Evolutionary conservation across 2,113 vertebrate species (phyloP).

Genomic region (Cariama cristata): DNA sequence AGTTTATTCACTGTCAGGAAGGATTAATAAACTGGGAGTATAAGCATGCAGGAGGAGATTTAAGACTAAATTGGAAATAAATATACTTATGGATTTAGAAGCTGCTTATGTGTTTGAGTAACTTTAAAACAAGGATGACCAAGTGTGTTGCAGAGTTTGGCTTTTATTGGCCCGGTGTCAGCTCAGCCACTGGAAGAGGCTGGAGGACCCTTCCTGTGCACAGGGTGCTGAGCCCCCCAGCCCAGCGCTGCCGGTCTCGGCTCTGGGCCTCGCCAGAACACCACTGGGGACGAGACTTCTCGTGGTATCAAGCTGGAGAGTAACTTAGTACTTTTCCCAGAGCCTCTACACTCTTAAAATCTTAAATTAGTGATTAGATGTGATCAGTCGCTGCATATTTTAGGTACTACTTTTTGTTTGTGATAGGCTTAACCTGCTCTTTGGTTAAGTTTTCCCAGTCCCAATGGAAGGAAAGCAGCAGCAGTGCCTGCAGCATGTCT

Average conservation of each 20-base stretch:
- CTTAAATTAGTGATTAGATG: background rate
- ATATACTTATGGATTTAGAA: background rate
- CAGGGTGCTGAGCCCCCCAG: background rate
- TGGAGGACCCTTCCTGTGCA: background rate
- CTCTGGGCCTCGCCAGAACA: rapidly evolving
- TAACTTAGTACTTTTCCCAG: background rate
- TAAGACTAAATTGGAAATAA: background rate
- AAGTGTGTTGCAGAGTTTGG: rapidly evolving
- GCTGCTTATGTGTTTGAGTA: rapidly evolving
- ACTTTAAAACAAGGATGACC: background rate
- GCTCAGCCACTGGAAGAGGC: background rate
- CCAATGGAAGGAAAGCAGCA: rapidly evolving
- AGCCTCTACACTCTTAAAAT: background rate
- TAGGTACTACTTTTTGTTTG: background rate
- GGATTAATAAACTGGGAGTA: background rate
- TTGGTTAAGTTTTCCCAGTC: background rate
- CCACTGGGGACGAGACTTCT: background rate
- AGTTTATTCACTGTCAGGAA: background rate
- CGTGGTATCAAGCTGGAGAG: background rate
- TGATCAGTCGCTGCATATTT: background rate
- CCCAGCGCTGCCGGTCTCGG: rapidly evolving
- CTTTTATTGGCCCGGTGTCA: background rate
- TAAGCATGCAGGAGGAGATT: background rate
- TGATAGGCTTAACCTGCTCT: background rate
- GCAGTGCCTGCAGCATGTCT: background rate